These are phyloP conservation scores for Nasalis larvatus DNA, from an alignment of 2,113 vertebrate species.

Conservation along the genomic window DNA sequence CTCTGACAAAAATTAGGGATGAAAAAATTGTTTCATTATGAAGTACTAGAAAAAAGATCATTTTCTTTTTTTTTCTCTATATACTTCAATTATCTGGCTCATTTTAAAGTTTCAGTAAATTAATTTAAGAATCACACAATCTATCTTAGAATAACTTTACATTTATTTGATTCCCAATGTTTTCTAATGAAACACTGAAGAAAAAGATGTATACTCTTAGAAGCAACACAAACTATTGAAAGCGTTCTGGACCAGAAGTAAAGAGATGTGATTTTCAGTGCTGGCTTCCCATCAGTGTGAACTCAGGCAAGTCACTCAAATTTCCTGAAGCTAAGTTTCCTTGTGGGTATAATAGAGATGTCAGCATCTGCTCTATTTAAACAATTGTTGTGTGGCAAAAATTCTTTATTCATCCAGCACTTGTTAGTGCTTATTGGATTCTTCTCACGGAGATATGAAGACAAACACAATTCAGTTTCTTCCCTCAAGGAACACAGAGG, in stretches of 20 bases:
- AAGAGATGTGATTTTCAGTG: background rate
- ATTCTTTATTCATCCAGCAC: background rate
- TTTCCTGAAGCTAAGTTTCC: background rate
- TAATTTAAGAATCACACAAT: background rate
- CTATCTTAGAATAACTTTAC: conserved; percentile 24
- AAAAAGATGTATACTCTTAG: background rate
- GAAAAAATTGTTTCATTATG: background rate
- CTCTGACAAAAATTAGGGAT: background rate
- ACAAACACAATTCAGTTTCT: background rate
- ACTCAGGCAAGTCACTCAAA: background rate
- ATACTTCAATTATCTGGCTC: background rate
- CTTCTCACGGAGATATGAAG: background rate
- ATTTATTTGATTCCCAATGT: background rate
- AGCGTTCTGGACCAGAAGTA: background rate
- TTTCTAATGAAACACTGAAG: conserved; percentile 16
- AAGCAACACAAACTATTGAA: background rate
- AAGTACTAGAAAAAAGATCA: background rate
- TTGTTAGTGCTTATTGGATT: background rate
- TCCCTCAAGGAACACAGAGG: background rate
- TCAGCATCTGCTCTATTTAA: background rate
- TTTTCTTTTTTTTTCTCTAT: background rate
- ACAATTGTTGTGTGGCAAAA: background rate
- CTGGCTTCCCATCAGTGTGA: background rate
- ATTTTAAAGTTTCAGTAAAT: background rate
- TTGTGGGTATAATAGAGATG: background rate